Evolutionary conservation across 2,797 vertebrate species (phyloP).

Genomic region (Tauraco hartlaubi): DNA sequence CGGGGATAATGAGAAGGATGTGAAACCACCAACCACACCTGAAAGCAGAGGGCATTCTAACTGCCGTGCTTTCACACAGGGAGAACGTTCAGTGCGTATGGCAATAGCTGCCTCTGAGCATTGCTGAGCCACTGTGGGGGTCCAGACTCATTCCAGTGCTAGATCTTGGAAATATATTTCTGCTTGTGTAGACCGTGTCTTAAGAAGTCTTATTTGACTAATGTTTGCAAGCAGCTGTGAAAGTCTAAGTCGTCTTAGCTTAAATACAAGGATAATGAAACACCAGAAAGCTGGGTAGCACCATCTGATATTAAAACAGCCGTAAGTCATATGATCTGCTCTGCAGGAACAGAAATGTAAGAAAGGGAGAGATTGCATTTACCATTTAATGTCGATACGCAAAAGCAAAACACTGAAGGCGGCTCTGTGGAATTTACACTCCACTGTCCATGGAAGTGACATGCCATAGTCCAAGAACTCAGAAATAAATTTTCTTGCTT

Average conservation of each 20-base stretch:
- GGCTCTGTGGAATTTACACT: not conserved
- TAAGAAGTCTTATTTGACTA: not conserved
- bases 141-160: not conserved
- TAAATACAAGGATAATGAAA: not conserved
- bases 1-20: not conserved
- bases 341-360: not conserved
- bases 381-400: accelerated
- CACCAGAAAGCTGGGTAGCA: not conserved
- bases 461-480: not conserved
- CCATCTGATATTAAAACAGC: not conserved
- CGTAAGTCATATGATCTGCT: not conserved
- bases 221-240: not conserved
- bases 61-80: not conserved
- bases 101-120: not conserved
- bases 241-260: not conserved
- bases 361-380: not conserved
- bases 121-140: not conserved
- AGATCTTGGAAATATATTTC: not conserved
- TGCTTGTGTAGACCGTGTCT: not conserved
- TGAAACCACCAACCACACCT: not conserved
- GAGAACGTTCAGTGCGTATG: not conserved
- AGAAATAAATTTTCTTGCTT: not conserved
- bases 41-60: not conserved
- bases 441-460: not conserved
- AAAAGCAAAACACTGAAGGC: not conserved